Percentiles rank a stretch among this genome's conserved stretches.
Conservation (phyloP, 2,888 invertebrate genomes). For the Corythucha ciliata region DNA sequence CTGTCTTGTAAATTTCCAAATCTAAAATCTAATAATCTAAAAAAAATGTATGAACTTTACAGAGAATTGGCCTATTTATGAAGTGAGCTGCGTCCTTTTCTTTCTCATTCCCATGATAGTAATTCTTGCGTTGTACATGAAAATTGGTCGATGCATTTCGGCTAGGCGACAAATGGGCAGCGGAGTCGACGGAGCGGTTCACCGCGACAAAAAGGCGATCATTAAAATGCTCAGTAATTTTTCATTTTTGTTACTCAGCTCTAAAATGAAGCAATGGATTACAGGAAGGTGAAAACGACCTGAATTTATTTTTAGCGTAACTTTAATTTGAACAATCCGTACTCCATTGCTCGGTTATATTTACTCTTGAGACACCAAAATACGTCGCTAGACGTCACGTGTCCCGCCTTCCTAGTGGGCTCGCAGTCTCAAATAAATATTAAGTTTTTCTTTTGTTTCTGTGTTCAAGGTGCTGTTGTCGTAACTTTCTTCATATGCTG, state of each 20-base stretch:
- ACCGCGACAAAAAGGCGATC: constrained; percentile 56
- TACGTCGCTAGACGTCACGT: too few species aligned
- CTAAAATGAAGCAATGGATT: too few species aligned
- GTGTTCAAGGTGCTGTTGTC: constrained; percentile 83
- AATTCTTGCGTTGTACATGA: constrained; percentile 66
- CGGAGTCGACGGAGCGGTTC: constrained; percentile 4
- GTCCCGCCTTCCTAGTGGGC: too few species aligned
- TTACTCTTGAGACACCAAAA: too few species aligned
- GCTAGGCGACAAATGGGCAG: constrained; percentile 1
- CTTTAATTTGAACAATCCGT: too few species aligned
- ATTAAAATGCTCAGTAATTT: constrained; percentile 69
- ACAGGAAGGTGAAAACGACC: too few species aligned
- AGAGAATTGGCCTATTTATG: constrained; percentile 59
- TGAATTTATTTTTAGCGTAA: too few species aligned
- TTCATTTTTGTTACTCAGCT: neutral
- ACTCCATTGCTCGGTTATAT: too few species aligned
- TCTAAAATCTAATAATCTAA: too few species aligned
- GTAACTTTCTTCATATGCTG: constrained; percentile 90
- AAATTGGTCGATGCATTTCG: constrained; percentile 67
- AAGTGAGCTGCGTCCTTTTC: constrained; percentile 70
- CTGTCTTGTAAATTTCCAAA: too few species aligned
- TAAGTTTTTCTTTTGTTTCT: constrained; percentile 25
- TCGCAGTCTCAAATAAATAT: too few species aligned
- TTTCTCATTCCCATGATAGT: constrained; percentile 65
- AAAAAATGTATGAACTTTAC: too few species aligned